Evolutionary conservation across 2,113 vertebrate genomes (phyloP).

Genomic region (Opisthocomus hoazin): DNA sequence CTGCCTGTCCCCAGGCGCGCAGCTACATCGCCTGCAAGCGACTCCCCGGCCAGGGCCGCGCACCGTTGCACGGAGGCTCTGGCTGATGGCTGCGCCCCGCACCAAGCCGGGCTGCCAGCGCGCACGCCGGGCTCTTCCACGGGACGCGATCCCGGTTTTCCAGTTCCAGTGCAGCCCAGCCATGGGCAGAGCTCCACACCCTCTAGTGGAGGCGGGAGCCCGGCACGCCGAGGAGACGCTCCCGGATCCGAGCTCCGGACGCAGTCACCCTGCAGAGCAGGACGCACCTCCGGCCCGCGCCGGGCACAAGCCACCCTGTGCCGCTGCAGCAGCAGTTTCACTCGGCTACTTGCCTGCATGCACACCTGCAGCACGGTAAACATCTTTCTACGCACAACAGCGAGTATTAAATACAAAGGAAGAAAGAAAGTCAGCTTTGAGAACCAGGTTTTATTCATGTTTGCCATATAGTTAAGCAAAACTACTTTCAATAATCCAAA

Average conservation of each 20-base stretch:
- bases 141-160: not conserved
- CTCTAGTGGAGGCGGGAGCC: slow-evolving; percentile 27
- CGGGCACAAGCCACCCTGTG: rapidly evolving
- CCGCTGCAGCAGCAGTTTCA: not conserved
- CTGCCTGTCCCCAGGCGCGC: not conserved
- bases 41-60: not conserved
- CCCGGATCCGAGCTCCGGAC: not conserved
- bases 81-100: too few relatives aligned
- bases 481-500: not conserved
- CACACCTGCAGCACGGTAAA: not conserved
- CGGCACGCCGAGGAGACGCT: not conserved
- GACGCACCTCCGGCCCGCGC: not conserved
- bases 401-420: not conserved
- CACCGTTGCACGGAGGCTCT: not conserved
- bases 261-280: too few relatives aligned
- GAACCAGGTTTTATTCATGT: not conserved
- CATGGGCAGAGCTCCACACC: not conserved
- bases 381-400: not conserved
- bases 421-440: not conserved
- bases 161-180: not conserved
- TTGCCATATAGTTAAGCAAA: not conserved
- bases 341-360: not conserved
- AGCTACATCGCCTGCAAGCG: rapidly evolving
- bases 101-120: too few relatives aligned
- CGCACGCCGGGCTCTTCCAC: not conserved